A percentile compares a stretch with the other conserved stretches of the same genome.
Conservation (phyloP, 2,888 invertebrate genomes). For the Pachydiplax longipennis region DNA sequence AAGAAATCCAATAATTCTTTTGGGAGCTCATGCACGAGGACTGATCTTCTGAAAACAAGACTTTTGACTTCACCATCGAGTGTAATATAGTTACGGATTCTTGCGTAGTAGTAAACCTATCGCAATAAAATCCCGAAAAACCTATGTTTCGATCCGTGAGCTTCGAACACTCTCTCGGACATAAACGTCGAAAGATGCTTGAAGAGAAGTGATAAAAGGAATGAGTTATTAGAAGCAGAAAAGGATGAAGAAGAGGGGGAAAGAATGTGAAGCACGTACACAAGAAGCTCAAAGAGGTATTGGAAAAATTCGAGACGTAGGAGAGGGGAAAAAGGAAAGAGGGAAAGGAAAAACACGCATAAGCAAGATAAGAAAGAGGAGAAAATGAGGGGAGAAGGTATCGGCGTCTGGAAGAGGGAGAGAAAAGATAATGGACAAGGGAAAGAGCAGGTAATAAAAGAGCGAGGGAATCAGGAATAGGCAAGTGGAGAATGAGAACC, state of each 20-base stretch:
- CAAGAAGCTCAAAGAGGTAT: not conserved
- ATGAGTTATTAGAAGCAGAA: not conserved
- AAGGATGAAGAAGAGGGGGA: not conserved
- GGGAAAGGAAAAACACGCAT: not conserved
- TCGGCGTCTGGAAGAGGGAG: not conserved
- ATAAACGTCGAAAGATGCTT: not conserved
- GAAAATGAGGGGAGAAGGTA: not conserved
- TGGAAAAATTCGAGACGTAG: not conserved
- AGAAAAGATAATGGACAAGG: not conserved
- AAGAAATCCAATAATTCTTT: too few relatives aligned
- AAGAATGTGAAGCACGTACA: not conserved
- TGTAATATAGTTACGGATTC: not conserved
- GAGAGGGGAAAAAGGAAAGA: not conserved
- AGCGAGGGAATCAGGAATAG: not conserved
- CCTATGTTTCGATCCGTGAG: not conserved
- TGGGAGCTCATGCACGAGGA: too few relatives aligned
- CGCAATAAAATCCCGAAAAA: not conserved
- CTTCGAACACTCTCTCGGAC: not conserved
- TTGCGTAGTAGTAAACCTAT: not conserved
- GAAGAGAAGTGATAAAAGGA: not conserved
- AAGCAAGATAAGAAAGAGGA: not conserved
- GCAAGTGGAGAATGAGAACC: not conserved
- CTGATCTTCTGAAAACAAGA: too few relatives aligned
- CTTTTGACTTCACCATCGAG: not conserved
- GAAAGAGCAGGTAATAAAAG: not conserved